Conservation (phyloP, 2,113 vertebrate genomes). For the Hymenochirus boettgeri region DNA sequence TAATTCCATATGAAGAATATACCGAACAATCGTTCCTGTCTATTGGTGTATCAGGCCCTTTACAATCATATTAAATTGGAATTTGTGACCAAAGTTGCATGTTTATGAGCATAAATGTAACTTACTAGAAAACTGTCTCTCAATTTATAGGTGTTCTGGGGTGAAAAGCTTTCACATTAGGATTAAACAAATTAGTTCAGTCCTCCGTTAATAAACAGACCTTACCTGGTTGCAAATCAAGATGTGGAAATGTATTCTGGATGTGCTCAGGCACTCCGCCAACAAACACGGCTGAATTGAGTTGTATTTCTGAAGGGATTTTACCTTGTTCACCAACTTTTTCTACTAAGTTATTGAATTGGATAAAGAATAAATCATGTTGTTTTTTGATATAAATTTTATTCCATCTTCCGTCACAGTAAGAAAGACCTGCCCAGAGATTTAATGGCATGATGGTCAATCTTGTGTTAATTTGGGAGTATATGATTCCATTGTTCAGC, state of each 20-base stretch:
- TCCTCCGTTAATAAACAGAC: no score
- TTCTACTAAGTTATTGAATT: constrained; percentile 66
- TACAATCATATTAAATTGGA: no score
- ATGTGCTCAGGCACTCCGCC: constrained; percentile 74
- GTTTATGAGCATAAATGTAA: no score
- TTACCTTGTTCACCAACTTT: constrained; percentile 28
- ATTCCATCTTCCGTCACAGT: constrained; percentile 85
- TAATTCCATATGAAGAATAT: no score
- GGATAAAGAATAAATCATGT: constrained; percentile 56
- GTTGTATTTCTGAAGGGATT: constrained; percentile 48
- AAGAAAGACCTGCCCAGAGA: constrained; percentile 76
- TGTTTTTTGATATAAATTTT: constrained; percentile 64
- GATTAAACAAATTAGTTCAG: no score
- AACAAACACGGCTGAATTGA: constrained; percentile 73
- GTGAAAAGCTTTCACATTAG: no score
- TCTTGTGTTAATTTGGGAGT: constrained; percentile 63
- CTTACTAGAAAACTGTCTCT: no score
- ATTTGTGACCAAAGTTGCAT: no score
- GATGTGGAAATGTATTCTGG: constrained; percentile 52
- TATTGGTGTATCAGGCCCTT: no score
- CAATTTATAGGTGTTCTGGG: no score
- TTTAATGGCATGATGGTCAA: constrained; percentile 60
- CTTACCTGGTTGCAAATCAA: constrained; percentile 74
- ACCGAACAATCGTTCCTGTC: no score
- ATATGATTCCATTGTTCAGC: constrained; percentile 74